Evolutionary conservation across 2,797 vertebrate genomes (phyloP).

Genomic region (Siniperca scherzeri): DNA sequence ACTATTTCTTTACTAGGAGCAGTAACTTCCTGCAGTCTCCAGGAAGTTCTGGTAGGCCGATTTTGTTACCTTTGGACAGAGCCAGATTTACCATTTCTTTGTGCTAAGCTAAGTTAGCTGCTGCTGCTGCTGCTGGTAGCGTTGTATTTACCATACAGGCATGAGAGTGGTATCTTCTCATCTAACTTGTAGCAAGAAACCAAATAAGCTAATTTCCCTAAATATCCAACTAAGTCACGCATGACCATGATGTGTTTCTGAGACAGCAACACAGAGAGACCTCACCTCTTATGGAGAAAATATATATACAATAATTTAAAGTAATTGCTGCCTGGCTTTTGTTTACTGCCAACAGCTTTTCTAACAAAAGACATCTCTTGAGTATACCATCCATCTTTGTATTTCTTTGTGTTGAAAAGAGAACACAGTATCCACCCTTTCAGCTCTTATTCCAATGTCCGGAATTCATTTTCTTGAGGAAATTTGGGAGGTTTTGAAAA

Average conservation of each 20-base stretch:
- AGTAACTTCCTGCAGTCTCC: background rate
- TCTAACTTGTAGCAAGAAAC: background rate
- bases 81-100: background rate
- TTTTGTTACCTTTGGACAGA: background rate
- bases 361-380: too few relatives aligned
- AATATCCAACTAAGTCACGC: background rate
- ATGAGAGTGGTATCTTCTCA: background rate
- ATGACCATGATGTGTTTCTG: background rate
- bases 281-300: background rate
- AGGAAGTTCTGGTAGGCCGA: background rate
- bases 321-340: background rate
- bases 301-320: background rate
- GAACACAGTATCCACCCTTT: background rate
- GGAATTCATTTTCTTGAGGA: background rate
- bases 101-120: background rate
- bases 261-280: background rate
- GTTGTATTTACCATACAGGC: background rate
- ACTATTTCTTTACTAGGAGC: background rate
- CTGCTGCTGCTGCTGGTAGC: background rate
- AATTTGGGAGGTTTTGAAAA: conserved; percentile 43
- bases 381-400: background rate
- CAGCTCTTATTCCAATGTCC: conserved; percentile 16
- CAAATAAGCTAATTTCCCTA: background rate
- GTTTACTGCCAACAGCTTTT: background rate
- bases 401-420: conserved; percentile 5